phyloP scores from a whole-genome alignment of 2,797 vertebrate species.

The Anas bahamensis region DNA sequence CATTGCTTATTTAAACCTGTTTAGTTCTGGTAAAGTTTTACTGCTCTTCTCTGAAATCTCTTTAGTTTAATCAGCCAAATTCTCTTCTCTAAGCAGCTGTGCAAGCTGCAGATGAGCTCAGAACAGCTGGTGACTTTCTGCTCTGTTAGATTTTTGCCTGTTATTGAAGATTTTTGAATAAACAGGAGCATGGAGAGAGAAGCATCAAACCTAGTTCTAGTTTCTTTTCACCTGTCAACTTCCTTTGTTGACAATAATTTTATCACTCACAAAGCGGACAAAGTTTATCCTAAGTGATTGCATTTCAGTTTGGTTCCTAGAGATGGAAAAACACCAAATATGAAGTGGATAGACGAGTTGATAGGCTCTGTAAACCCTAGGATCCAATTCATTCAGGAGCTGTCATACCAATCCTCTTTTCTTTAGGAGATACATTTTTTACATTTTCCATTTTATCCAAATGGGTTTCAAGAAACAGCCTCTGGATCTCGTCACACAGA shows the following conservation, averaged over 20 bases:
- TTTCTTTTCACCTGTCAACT: background rate
- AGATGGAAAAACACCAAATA: conserved; percentile 37
- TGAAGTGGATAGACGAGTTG: background rate
- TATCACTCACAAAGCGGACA: background rate
- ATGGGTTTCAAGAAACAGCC: background rate
- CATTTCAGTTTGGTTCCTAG: background rate
- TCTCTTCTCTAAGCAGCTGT: conserved; percentile 3
- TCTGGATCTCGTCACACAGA: conserved; percentile 48
- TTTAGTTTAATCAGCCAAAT: background rate
- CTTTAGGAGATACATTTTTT: conserved; percentile 50
- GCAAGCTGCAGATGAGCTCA: background rate
- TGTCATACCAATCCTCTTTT: conserved; percentile 9
- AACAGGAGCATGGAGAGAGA: background rate
- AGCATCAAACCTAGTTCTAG: background rate
- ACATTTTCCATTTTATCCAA: conserved; percentile 62
- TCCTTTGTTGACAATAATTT: background rate
- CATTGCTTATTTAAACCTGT: conserved; percentile 17
- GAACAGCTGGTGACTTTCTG: conserved; percentile 36
- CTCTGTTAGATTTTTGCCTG: background rate
- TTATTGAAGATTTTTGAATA: conserved; percentile 8
- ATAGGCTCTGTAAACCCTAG: background rate
- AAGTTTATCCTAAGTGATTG: background rate
- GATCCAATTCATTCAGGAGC: conserved; percentile 9
- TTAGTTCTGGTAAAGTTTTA: background rate
- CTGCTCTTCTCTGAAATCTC: background rate